Conservation (phyloP, 2,797 vertebrate genomes). For the Halcyon chelicuti region DNA sequence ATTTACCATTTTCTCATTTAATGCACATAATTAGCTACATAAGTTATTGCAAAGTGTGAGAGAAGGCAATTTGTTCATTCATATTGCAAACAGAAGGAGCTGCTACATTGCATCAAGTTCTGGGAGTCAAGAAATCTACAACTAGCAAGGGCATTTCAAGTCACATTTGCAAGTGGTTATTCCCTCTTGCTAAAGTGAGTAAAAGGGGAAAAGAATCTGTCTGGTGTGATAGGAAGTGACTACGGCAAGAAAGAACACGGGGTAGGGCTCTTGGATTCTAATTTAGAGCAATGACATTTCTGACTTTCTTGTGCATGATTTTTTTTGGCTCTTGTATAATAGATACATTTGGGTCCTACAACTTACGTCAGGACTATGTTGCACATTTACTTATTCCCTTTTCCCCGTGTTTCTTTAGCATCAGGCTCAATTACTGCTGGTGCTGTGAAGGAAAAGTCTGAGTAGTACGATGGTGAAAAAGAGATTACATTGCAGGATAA, state of each 20-base stretch:
- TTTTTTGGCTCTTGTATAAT: not conserved
- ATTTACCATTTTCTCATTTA: not conserved
- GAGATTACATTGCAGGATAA: not conserved
- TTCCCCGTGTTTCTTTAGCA: not conserved
- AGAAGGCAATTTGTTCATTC: not conserved
- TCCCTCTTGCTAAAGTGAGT: too few relatives aligned
- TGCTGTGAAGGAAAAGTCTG: not conserved
- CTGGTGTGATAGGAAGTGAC: too few relatives aligned
- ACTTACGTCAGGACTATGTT: not conserved
- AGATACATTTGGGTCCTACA: not conserved
- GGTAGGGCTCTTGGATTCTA: not conserved
- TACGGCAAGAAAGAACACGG: too few relatives aligned
- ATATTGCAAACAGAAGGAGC: not conserved
- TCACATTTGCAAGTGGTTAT: too few relatives aligned
- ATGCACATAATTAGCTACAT: not conserved
- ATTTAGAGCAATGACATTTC: not conserved
- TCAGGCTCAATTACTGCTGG: not conserved
- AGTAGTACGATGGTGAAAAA: not conserved
- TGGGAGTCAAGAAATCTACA: too few relatives aligned
- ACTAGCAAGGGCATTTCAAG: too few relatives aligned
- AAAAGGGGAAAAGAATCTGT: too few relatives aligned
- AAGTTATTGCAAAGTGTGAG: not conserved
- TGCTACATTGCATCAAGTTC: too few relatives aligned
- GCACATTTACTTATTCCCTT: too few relatives aligned
- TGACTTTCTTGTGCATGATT: not conserved